These are phyloP conservation scores for Paradisaea rubra DNA, from an alignment of 2,113 vertebrate genomes.

Conservation along the genomic window DNA sequence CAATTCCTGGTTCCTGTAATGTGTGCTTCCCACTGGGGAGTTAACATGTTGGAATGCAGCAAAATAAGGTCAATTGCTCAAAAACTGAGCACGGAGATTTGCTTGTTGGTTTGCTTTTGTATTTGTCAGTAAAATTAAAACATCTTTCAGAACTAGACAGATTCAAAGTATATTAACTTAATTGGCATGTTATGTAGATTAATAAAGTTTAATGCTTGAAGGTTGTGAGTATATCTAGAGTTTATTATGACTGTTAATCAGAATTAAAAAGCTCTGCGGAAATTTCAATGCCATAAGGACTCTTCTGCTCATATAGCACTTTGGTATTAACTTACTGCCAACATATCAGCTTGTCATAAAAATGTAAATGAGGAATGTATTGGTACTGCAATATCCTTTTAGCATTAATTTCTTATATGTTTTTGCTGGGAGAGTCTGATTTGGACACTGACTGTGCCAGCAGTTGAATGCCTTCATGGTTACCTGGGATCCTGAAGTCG, in stretches of 20 bases:
- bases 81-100: neutral
- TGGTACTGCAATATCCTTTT: neutral
- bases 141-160: neutral
- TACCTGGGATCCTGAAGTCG: neutral
- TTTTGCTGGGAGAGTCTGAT: neutral
- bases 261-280: constrained; percentile 21
- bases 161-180: neutral
- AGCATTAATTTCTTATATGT: neutral
- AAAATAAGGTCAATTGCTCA: neutral
- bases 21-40: neutral
- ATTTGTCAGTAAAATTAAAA: neutral
- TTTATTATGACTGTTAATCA: constrained; percentile 46
- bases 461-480: neutral
- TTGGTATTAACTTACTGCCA: neutral
- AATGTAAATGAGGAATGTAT: neutral
- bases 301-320: neutral
- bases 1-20: neutral
- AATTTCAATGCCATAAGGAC: neutral
- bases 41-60: neutral
- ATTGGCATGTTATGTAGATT: constrained; percentile 39
- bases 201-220: constrained; percentile 11
- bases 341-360: neutral
- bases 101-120: neutral
- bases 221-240: constrained; percentile 26
- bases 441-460: neutral